Percentiles rank a stretch among this genome's conserved stretches.
Evolutionary conservation across 2,888 invertebrate species (phyloP).

Genomic region (Brachypalpus laphriformis): DNA sequence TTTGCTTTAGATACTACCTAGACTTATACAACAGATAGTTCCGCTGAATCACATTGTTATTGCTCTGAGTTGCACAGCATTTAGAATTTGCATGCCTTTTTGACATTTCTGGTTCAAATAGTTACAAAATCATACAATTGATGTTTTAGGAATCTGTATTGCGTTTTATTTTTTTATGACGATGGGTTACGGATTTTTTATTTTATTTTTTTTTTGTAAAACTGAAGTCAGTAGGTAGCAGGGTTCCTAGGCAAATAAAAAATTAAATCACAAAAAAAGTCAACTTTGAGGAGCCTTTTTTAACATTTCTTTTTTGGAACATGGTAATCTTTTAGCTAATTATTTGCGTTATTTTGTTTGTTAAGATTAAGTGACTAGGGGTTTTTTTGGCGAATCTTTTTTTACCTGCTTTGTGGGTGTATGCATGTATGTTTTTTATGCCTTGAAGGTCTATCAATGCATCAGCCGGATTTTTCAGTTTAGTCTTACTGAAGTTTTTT

Average conservation of each 20-base stretch:
- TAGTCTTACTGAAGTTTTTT: too few relatives aligned
- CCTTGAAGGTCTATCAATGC: too few relatives aligned
- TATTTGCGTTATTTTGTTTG: neutral
- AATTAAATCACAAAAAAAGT: constrained; percentile 27
- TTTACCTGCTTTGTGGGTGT: neutral
- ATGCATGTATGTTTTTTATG: neutral
- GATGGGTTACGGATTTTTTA: neutral
- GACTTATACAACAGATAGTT: neutral
- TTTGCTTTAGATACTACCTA: neutral
- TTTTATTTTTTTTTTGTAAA: neutral
- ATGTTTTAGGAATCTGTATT: neutral
- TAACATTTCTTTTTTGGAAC: neutral
- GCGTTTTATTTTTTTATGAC: neutral
- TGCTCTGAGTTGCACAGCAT: neutral
- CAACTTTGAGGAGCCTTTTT: constrained; percentile 12
- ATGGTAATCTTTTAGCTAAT: neutral
- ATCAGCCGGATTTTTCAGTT: too few relatives aligned
- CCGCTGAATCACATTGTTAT: constrained; percentile 9
- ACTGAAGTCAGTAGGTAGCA: neutral
- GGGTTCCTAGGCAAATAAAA: constrained; percentile 17
- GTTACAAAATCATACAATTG: neutral
- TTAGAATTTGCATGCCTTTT: constrained; percentile 9
- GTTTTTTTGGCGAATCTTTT: neutral
- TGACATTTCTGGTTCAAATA: constrained; percentile 3
- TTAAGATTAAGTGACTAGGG: neutral